phyloP scores from a whole-genome alignment of 2,888 invertebrate genomes.

The Lasius platythorax region DNA sequence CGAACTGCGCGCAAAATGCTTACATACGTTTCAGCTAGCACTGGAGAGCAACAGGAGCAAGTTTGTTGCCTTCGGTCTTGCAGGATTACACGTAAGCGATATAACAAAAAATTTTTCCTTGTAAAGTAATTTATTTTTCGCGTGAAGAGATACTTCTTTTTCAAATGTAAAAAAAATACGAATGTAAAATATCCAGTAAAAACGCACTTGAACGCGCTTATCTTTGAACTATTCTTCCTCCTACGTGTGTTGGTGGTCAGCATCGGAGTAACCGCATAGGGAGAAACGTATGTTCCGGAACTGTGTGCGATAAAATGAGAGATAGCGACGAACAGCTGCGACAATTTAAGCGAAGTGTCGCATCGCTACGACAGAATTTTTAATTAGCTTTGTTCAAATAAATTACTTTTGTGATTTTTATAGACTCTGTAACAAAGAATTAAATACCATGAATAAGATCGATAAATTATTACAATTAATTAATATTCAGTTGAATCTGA shows the following conservation, averaged over 20 bases:
- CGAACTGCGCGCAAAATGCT: constrained; percentile 94
- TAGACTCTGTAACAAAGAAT: background rate
- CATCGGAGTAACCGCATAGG: constrained; percentile 52
- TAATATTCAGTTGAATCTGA: background rate
- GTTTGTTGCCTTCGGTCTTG: constrained; percentile 93
- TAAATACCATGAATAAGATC: background rate
- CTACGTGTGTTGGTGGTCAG: background rate
- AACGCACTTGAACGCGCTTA: background rate
- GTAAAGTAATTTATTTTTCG: background rate
- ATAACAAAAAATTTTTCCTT: background rate
- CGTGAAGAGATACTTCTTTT: background rate
- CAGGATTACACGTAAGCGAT: constrained; percentile 94
- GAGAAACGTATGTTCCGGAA: constrained; percentile 63
- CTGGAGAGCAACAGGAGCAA: constrained; percentile 95
- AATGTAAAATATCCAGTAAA: background rate
- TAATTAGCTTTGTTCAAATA: constrained; percentile 3
- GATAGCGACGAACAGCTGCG: constrained; percentile 66
- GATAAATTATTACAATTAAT: background rate
- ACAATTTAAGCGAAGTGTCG: constrained; percentile 12
- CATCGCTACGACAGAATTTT: constrained; percentile 5
- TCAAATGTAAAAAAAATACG: background rate
- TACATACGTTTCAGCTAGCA: constrained; percentile 94
- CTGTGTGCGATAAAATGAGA: constrained; percentile 62
- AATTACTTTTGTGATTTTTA: background rate
- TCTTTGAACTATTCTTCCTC: background rate